Percentiles rank a stretch among this genome's conserved stretches.
Evolutionary conservation across 2,113 vertebrate genomes (phyloP).

Genomic region (Macquaria ambigua): DNA sequence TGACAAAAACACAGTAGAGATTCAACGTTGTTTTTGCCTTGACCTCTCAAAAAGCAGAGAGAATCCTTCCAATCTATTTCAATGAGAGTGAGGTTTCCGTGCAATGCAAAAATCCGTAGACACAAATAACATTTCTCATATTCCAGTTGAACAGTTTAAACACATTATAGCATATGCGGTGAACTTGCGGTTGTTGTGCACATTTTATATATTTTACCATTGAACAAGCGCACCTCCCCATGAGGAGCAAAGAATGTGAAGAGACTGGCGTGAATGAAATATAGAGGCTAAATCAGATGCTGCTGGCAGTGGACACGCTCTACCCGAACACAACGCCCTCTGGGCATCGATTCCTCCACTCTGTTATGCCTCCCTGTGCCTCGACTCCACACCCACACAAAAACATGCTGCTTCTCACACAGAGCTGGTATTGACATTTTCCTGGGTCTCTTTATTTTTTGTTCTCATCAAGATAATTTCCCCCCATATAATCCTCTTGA

Average conservation of each 20-base stretch:
- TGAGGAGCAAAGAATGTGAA: conserved; percentile 61
- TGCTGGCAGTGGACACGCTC: conserved; percentile 57
- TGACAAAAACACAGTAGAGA: conserved; percentile 39
- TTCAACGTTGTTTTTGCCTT: conserved; percentile 68
- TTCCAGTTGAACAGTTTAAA: conserved; percentile 39
- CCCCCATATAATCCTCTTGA: conserved; percentile 7
- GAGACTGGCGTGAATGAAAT: conserved; percentile 59
- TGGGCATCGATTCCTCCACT: conserved; percentile 48
- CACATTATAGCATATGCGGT: conserved; percentile 48
- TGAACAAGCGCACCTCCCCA: conserved; percentile 32
- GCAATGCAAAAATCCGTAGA: conserved; percentile 43
- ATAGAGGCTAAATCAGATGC: conserved; percentile 54
- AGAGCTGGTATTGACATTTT: conserved; percentile 37
- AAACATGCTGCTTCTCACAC: conserved; percentile 48
- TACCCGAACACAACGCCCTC: conserved; percentile 42
- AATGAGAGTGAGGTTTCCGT: conserved; percentile 40
- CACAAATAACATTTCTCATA: conserved; percentile 45
- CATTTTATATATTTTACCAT: conserved; percentile 49
- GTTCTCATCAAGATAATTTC: conserved; percentile 26
- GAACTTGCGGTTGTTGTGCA: conserved; percentile 54
- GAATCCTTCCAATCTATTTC: conserved; percentile 40
- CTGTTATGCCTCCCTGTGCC: conserved; percentile 56
- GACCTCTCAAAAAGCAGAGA: conserved; percentile 53
- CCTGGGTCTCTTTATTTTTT: conserved; percentile 36
- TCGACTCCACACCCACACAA: conserved; percentile 61